These are phyloP conservation scores for Cyprinus carpio DNA, from an alignment of 2,113 vertebrate species.

Conservation along the genomic window DNA sequence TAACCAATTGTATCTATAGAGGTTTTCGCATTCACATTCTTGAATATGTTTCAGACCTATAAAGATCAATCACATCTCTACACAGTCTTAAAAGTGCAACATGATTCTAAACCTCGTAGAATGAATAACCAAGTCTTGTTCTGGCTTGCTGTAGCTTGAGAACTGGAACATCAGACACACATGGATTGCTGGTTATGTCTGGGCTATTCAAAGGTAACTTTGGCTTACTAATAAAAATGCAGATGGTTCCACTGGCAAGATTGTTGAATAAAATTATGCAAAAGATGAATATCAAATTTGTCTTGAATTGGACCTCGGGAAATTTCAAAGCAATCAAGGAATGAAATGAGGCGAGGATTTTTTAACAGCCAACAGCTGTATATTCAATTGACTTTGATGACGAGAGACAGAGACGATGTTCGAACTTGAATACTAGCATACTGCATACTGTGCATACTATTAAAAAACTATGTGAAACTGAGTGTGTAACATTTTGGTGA, in stretches of 20 bases:
- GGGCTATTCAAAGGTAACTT: background rate
- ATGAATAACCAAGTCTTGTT: background rate
- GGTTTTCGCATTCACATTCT: too few species aligned
- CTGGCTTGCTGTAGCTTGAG: background rate
- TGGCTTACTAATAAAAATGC: background rate
- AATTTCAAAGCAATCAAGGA: slow-evolving; percentile 24
- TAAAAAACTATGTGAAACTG: background rate
- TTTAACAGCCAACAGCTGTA: slow-evolving; percentile 18
- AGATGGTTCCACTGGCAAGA: slow-evolving; percentile 7
- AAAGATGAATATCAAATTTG: slow-evolving; percentile 27
- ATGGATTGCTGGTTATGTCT: too few species aligned
- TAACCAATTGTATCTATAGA: too few species aligned
- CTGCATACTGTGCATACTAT: background rate
- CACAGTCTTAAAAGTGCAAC: background rate
- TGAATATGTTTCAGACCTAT: background rate
- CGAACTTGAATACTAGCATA: background rate
- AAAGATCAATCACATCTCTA: background rate
- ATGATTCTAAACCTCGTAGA: background rate
- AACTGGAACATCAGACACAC: background rate
- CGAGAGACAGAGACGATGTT: background rate
- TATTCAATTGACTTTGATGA: slow-evolving; percentile 9
- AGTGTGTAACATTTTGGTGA: background rate
- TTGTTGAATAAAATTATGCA: slow-evolving; percentile 18
- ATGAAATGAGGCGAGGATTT: slow-evolving; percentile 23
- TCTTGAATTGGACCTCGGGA: slow-evolving; percentile 3